A percentile compares a stretch with the other conserved stretches of the same genome.
These are phyloP conservation scores for Monochamus saltuarius DNA, from an alignment of 1,140 invertebrate genomes.

Conservation along the genomic window DNA sequence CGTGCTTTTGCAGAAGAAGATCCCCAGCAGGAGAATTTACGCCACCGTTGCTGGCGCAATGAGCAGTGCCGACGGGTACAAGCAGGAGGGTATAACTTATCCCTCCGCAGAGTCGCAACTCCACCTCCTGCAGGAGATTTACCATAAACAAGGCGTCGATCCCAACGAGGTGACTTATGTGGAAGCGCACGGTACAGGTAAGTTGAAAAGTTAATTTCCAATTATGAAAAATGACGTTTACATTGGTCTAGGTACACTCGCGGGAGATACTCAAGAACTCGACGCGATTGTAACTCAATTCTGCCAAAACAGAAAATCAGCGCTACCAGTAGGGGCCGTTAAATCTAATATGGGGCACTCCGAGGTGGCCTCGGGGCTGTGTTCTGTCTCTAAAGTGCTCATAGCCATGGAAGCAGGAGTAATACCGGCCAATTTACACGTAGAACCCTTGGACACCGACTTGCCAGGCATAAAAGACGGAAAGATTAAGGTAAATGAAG, in stretches of 20 bases:
- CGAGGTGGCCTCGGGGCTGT: constrained; percentile 84
- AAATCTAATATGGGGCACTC: constrained; percentile 94
- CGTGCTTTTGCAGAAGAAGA: constrained; percentile 58
- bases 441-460: constrained; percentile 66
- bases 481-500: constrained; percentile 59
- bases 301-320: constrained; percentile 64
- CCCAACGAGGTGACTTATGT: constrained; percentile 65
- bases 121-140: constrained; percentile 59
- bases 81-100: constrained; percentile 59
- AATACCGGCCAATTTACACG: constrained; percentile 74
- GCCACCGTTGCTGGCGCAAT: constrained; percentile 61
- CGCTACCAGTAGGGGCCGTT: constrained; percentile 81
- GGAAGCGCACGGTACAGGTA: constrained; percentile 70
- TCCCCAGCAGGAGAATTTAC: constrained; percentile 60
- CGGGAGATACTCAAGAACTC: constrained; percentile 84
- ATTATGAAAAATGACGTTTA: constrained; percentile 44
- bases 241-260: constrained; percentile 54
- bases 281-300: constrained; percentile 80
- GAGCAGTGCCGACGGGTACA: constrained; percentile 57
- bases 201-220: background rate
- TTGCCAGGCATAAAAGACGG: constrained; percentile 70
- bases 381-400: constrained; percentile 78
- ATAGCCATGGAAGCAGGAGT: constrained; percentile 66
- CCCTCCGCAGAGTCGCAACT: constrained; percentile 57
- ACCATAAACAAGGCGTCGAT: constrained; percentile 61